These are phyloP conservation scores for Ammospiza nelsoni DNA, from an alignment of 2,113 vertebrate species.

Conservation along the genomic window DNA sequence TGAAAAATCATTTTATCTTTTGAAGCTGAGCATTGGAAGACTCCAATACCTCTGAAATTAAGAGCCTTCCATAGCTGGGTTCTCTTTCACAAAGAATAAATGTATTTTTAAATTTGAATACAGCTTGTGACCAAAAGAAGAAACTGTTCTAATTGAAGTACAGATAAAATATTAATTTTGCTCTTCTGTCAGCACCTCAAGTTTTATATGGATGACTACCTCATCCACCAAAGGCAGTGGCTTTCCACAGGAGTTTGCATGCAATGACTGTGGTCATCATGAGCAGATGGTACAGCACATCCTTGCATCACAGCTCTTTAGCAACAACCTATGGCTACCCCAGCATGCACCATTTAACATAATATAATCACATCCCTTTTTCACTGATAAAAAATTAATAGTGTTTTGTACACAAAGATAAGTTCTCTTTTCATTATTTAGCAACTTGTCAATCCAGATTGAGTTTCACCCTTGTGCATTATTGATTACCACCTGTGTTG, in stretches of 20 bases:
- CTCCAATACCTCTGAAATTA: background rate
- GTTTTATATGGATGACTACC: background rate
- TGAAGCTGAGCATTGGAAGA: background rate
- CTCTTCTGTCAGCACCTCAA: background rate
- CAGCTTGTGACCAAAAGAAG: background rate
- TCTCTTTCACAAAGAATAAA: background rate
- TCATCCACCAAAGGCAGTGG: background rate
- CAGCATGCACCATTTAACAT: background rate
- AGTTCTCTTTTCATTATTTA: conserved; percentile 26
- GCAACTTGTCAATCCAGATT: background rate
- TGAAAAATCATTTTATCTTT: background rate
- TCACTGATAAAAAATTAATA: conserved; percentile 12
- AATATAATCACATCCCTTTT: background rate
- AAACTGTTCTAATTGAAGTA: background rate
- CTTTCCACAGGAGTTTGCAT: background rate
- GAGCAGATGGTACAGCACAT: background rate
- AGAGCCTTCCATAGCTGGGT: background rate
- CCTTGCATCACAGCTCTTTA: background rate
- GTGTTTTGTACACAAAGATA: background rate
- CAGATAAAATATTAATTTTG: background rate
- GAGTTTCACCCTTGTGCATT: background rate
- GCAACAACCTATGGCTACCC: background rate
- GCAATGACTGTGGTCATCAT: background rate
- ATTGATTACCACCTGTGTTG: background rate
- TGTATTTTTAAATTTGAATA: background rate